These are phyloP conservation scores for Redunca redunca DNA, from an alignment of 2,113 vertebrate genomes.

Conservation along the genomic window DNA sequence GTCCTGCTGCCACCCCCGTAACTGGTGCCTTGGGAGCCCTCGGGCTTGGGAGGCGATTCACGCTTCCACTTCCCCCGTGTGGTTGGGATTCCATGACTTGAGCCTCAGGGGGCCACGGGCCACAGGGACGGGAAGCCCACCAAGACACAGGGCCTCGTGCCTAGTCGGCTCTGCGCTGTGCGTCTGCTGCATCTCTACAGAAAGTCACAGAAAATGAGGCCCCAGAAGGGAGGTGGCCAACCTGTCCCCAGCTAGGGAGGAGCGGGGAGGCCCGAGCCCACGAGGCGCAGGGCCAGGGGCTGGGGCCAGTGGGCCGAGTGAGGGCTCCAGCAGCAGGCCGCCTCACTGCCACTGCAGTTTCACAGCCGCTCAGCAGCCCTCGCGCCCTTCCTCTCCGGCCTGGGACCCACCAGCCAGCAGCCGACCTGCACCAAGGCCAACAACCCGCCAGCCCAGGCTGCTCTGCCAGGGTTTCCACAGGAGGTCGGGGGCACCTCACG, in stretches of 20 bases:
- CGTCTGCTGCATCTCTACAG: background rate
- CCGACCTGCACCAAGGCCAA: background rate
- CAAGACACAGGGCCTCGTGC: too few species aligned
- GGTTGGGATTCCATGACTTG: background rate
- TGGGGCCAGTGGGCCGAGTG: rapidly evolving
- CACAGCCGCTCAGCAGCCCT: rapidly evolving
- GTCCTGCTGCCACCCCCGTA: background rate
- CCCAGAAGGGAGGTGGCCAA: background rate
- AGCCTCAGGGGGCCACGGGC: background rate
- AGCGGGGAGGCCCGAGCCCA: rapidly evolving
- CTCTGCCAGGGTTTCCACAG: background rate
- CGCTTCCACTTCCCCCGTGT: rapidly evolving
- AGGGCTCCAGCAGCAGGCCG: background rate
- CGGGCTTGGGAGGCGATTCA: rapidly evolving
- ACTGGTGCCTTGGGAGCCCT: background rate
- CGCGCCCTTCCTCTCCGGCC: background rate
- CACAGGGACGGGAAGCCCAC: too few species aligned
- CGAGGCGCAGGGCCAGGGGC: rapidly evolving
- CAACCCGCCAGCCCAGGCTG: background rate
- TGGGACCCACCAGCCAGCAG: background rate
- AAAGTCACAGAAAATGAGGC: background rate
- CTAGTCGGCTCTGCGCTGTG: rapidly evolving
- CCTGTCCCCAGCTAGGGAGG: too few species aligned
- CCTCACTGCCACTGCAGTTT: rapidly evolving
- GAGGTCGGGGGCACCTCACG: rapidly evolving